phyloP scores from a whole-genome alignment of 1,140 invertebrate genomes.

The Conopomorpha cramerella region DNA sequence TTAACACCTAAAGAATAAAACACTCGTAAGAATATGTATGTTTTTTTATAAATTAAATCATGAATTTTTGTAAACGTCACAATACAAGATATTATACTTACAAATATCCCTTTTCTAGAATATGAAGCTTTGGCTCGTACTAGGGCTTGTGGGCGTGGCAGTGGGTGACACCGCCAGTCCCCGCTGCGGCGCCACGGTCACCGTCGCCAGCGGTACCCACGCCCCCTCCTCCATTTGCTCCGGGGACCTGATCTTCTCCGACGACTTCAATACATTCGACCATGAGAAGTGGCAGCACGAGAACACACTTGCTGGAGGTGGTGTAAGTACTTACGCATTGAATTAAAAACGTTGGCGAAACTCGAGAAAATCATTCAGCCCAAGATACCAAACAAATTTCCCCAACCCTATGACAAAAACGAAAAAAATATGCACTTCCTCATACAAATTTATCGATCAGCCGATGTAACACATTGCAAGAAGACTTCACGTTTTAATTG shows the following conservation, averaged over 20 bases:
- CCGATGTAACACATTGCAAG: too few species aligned
- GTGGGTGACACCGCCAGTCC: constrained; percentile 15
- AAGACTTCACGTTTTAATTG: too few species aligned
- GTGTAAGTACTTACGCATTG: constrained; percentile 66
- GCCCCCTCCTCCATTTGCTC: constrained; percentile 46
- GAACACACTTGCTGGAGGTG: constrained; percentile 68
- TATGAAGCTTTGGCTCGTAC: too few species aligned
- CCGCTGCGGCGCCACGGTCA: constrained; percentile 27
- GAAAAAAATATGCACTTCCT: background rate
- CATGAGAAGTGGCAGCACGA: constrained; percentile 70
- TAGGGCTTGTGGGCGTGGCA: constrained; percentile 31
- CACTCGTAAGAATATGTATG: too few species aligned
- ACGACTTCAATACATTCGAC: constrained; percentile 67
- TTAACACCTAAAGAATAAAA: too few species aligned
- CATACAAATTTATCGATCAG: too few species aligned
- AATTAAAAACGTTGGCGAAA: too few species aligned
- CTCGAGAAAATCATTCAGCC: background rate
- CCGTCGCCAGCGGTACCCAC: constrained; percentile 50
- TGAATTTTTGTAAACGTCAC: too few species aligned
- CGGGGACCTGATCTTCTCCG: constrained; percentile 66
- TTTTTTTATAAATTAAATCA: too few species aligned
- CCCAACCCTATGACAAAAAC: background rate
- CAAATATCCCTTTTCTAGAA: too few species aligned
- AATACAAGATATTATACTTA: too few species aligned
- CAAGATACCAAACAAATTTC: too few species aligned